Conservation (phyloP, 2,888 invertebrate species). For the Ferrisia virgata region DNA sequence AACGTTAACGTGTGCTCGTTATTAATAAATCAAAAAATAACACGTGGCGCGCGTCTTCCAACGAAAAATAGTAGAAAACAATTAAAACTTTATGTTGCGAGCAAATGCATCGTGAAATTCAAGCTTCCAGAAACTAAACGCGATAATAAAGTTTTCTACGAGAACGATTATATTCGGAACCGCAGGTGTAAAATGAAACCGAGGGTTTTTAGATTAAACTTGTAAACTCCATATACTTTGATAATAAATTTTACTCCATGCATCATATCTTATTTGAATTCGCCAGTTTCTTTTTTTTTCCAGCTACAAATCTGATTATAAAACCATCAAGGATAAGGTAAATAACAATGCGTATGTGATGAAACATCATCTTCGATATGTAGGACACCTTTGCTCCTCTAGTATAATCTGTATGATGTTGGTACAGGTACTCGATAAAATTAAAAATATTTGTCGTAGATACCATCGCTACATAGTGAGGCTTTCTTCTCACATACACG, state of each 20-base stretch:
- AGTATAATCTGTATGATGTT: too few relatives aligned
- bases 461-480: too few relatives aligned
- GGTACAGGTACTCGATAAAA: too few relatives aligned
- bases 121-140: not conserved
- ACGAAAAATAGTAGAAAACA: not conserved
- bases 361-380: too few relatives aligned
- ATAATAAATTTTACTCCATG: not conserved
- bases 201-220: slow-evolving; percentile 20
- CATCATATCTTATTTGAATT: slow-evolving; percentile 26
- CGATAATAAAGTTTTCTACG: slow-evolving; percentile 18
- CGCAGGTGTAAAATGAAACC: slow-evolving; percentile 23
- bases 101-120: slow-evolving; percentile 26
- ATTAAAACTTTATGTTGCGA: slow-evolving; percentile 6
- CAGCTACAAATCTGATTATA: not conserved
- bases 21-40: not conserved
- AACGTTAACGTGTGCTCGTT: not conserved
- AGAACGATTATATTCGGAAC: slow-evolving; percentile 19
- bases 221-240: slow-evolving; percentile 2
- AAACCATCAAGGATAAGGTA: too few relatives aligned
- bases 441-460: too few relatives aligned
- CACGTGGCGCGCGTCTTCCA: not conserved
- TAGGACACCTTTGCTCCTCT: too few relatives aligned
- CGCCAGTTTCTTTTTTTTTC: not conserved
- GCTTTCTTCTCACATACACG: too few relatives aligned
- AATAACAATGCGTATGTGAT: not conserved